Percentiles rank a stretch among this genome's conserved stretches.
phyloP scores from a whole-genome alignment of 1,140 invertebrate species.

The Globodera rostochiensis region DNA sequence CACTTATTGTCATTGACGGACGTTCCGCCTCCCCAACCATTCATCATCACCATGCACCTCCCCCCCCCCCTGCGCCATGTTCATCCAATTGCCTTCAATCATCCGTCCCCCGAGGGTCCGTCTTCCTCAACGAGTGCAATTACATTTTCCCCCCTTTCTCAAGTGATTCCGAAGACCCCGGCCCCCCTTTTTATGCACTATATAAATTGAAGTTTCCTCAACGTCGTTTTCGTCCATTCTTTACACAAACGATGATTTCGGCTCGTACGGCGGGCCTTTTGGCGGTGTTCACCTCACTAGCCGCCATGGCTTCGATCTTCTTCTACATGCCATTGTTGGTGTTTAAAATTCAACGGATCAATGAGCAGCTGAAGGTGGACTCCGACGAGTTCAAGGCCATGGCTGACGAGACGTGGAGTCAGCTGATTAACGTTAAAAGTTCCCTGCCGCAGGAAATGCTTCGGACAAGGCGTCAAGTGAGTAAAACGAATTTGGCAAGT shows the following conservation, averaged over 20 bases:
- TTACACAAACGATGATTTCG: constrained; percentile 45
- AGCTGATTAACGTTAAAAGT: constrained; percentile 42
- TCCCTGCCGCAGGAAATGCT: constrained; percentile 20
- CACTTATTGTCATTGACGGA: background rate
- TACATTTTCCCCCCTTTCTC: background rate
- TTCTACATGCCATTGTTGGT: constrained; percentile 56
- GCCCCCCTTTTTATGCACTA: background rate
- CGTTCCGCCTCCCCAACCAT: background rate
- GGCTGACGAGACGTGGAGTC: constrained; percentile 59
- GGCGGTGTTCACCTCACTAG: constrained; percentile 51
- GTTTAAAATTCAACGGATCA: constrained; percentile 57
- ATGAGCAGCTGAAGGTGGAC: constrained; percentile 59
- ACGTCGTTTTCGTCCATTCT: background rate
- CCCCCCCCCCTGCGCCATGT: background rate
- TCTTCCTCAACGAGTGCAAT: background rate
- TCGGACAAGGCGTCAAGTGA: constrained; percentile 28
- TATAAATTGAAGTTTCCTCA: background rate
- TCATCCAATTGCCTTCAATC: constrained; percentile 1
- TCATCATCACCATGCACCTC: background rate
- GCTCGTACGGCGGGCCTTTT: constrained; percentile 53
- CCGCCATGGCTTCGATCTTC: constrained; percentile 49
- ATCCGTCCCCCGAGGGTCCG: background rate
- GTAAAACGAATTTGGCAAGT: background rate
- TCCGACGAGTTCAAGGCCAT: constrained; percentile 57
- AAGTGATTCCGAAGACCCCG: background rate